Evolutionary conservation across 2,888 invertebrate genomes (phyloP), one percentile per base, ranked within the genome.

Genomic region (Acheta domesticus): DNA sequence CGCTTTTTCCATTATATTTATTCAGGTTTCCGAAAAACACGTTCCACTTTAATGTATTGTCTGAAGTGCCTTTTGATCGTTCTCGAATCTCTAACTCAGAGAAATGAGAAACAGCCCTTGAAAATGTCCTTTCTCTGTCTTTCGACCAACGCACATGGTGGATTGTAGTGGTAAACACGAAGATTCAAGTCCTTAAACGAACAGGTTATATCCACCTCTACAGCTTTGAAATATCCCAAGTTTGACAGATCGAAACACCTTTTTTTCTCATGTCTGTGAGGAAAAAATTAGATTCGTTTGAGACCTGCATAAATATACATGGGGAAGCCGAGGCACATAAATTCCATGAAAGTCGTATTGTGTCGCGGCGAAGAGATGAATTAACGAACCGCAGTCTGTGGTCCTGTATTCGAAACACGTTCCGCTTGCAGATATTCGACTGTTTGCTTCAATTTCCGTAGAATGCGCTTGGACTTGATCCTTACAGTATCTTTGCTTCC

Each of bases 41-140:
- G 62, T 62, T 62, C 62, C 62, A 62, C 62, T 62, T 62, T 62
- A 62, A 62, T 62, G 62, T n/a, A 62, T 62, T 62, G 62, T 62
- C 62, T 12, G 12, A 19, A 14, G 62, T n/a, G 62, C n/a, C 14
- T 62, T 62, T 62, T n/a, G 62, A 62, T 62, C n/a, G 62, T 62
- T 62, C 62, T 62, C 62, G 62, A 14, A 19, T 62, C 62, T 11
- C 3, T 1, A 62, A 12, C n/a, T 14, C n/a, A 62, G 62, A 62
- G 36, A 36, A 36, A 62, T n/a, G 62, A 62, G 62, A 62, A 62
- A 62, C n/a, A 62, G n/a, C n/a, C 62, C 16, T 62, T 62, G n/a
- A 62, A 62, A 62, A 62, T 62, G n/a, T 62, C 62, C 62, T n/a
- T n/a, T n/a, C n/a, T 62, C 16, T 19, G 62, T 4, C 62, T 36